Percentiles rank a stretch among this genome's conserved stretches.
Conservation (phyloP, 2,797 vertebrate genomes). For the Anabas testudineus region DNA sequence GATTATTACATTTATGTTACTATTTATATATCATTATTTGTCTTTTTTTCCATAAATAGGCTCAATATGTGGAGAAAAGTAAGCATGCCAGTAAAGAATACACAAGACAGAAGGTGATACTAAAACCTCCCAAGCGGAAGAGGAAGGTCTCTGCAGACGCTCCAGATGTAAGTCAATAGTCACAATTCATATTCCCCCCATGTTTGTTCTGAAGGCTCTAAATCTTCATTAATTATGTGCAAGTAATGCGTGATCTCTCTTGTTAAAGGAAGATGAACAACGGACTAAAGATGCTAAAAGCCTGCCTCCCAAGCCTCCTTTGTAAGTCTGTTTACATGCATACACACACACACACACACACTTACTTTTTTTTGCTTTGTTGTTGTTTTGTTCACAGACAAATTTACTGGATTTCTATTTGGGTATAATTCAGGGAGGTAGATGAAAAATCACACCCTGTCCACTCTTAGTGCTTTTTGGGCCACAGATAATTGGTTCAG, state of each 20-base stretch:
- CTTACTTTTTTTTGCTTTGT: too few relatives aligned
- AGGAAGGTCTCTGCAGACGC: constrained; percentile 30
- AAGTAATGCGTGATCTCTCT: background rate
- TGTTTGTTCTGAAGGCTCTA: background rate
- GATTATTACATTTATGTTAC: background rate
- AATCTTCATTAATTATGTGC: background rate
- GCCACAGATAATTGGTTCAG: too few relatives aligned
- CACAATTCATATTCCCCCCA: background rate
- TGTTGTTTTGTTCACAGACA: background rate
- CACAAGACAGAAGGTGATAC: constrained; percentile 78
- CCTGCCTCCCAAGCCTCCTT: constrained; percentile 35
- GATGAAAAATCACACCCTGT: too few relatives aligned
- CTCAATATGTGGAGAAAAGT: constrained; percentile 86
- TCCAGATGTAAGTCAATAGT: constrained; percentile 81
- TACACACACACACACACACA: constrained; percentile 1
- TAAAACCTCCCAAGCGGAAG: constrained; percentile 61
- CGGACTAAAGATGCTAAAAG: rapidly evolving
- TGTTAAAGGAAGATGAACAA: background rate
- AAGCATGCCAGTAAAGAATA: constrained; percentile 82
- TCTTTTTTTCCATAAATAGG: constrained; percentile 69
- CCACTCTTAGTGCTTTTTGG: too few relatives aligned
- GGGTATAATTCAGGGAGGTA: too few relatives aligned
- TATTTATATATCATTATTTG: too few relatives aligned
- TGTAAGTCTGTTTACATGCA: constrained; percentile 48
- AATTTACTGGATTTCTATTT: too few relatives aligned